Evolutionary conservation across 2,797 vertebrate species (phyloP).

Genomic region (Acrocephalus scirpaceus): DNA sequence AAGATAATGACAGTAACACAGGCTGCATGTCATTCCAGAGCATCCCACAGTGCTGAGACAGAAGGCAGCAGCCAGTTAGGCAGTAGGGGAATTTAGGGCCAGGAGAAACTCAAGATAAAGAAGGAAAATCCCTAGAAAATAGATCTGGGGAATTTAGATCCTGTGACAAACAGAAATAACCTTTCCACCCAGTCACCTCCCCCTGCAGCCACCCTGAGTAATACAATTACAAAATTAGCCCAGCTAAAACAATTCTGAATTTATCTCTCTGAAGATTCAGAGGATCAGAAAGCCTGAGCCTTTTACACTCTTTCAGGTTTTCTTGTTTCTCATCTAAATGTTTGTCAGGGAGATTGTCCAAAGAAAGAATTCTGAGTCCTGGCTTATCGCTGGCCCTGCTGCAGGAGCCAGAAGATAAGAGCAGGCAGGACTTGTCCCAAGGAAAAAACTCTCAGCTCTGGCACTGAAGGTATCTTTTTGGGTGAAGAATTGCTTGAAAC

Average conservation of each 20-base stretch:
- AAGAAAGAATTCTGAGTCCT: conserved; percentile 1
- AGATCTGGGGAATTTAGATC: not conserved
- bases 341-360: conserved; percentile 19
- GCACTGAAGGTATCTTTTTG: not conserved
- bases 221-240: not conserved
- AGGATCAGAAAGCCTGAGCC: not conserved
- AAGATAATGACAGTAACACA: not conserved
- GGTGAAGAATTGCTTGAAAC: not conserved
- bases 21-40: conserved; percentile 1
- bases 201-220: not conserved
- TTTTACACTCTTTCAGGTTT: conserved; percentile 16
- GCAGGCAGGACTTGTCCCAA: not conserved
- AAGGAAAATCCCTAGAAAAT: not conserved
- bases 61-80: conserved; percentile 15
- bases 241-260: not conserved
- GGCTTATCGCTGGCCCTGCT: not conserved
- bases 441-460: not conserved
- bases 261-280: not conserved
- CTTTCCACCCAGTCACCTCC: not conserved
- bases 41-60: not conserved
- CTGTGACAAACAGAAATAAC: not conserved
- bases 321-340: not conserved
- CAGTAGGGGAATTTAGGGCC: conserved; percentile 7
- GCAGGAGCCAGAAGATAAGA: conserved; percentile 21
- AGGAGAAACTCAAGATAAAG: conserved; percentile 38